These are phyloP conservation scores for Sus cebifrons DNA, from an alignment of 2,797 vertebrate species.

Conservation along the genomic window DNA sequence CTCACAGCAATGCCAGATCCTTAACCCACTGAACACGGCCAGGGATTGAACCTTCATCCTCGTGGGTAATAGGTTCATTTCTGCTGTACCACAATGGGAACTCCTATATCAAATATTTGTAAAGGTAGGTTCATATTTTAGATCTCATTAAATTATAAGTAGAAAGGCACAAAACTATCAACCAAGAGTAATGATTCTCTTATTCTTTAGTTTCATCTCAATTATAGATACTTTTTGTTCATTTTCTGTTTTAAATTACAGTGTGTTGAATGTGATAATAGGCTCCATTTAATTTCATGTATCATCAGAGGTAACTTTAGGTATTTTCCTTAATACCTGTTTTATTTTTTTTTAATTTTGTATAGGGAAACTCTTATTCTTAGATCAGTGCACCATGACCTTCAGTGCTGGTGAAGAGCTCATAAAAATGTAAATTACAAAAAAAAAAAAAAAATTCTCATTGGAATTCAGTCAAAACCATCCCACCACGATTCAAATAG, in stretches of 20 bases:
- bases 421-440: conserved; percentile 13
- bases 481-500: background rate
- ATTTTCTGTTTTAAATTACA: conserved; percentile 50
- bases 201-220: background rate
- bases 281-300: background rate
- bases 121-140: conserved; percentile 61
- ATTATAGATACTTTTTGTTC: conserved; percentile 44
- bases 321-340: background rate
- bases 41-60: no score
- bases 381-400: background rate
- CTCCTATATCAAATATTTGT: background rate
- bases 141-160: conserved; percentile 55
- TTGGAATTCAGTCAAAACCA: conserved; percentile 44
- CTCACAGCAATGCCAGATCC: no score
- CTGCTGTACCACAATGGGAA: no score
- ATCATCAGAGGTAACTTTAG: background rate
- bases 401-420: background rate
- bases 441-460: background rate
- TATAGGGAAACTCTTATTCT: background rate
- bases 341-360: background rate
- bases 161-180: background rate
- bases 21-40: no score
- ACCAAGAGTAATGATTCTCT: background rate
- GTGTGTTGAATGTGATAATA: background rate
- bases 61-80: no score